phyloP scores from a whole-genome alignment of 2,797 vertebrate species.

The Otolemur crassicaudatus region DNA sequence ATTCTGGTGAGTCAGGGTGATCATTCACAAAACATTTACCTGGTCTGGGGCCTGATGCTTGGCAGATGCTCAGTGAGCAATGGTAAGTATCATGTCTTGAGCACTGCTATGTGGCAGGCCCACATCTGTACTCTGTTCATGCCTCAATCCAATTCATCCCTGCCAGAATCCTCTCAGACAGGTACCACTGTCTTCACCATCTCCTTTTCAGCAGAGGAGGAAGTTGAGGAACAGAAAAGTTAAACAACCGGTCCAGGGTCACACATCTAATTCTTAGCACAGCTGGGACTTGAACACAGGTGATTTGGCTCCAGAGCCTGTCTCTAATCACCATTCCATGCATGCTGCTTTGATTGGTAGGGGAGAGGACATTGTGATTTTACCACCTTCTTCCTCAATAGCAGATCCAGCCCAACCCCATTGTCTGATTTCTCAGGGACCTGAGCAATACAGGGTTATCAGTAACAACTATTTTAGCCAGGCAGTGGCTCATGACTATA shows the following conservation, averaged over 20 bases:
- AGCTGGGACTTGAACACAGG: background rate
- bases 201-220: background rate
- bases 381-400: background rate
- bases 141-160: background rate
- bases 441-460: background rate
- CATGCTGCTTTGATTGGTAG: background rate
- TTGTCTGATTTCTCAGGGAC: background rate
- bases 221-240: background rate
- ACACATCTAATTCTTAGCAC: background rate
- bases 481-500: no score
- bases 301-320: background rate
- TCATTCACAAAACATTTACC: background rate
- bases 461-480: background rate
- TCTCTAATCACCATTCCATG: background rate
- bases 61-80: background rate
- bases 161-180: background rate
- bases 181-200: background rate
- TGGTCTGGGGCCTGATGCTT: accelerated
- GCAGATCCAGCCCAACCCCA: background rate
- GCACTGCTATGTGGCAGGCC: background rate
- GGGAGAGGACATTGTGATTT: background rate
- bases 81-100: background rate
- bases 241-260: background rate
- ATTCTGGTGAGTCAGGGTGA: background rate
- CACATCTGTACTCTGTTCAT: background rate